These are phyloP conservation scores for Sebastiscus albofasciatus DNA, from an alignment of 2,797 vertebrate species.

Conservation along the genomic window DNA sequence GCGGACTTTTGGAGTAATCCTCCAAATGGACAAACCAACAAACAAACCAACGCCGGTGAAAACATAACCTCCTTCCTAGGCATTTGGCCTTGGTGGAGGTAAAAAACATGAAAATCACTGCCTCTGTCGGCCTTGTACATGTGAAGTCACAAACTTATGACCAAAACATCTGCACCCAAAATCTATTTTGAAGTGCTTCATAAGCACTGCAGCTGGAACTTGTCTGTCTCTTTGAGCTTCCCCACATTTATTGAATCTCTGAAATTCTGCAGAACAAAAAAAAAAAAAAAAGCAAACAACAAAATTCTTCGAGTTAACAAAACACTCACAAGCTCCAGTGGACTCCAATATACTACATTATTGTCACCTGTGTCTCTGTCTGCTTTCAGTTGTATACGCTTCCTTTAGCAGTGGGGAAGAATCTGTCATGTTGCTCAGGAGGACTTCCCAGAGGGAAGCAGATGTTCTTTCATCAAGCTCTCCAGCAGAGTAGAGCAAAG, in stretches of 20 bases:
- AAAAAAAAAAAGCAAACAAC: neutral
- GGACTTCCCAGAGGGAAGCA: conserved; percentile 70
- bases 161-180: neutral
- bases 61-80: no score
- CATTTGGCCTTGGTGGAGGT: no score
- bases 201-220: neutral
- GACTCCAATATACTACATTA: neutral
- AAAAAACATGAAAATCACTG: neutral
- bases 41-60: no score
- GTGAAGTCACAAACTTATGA: neutral
- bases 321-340: neutral
- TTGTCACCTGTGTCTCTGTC: conserved; percentile 43
- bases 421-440: conserved; percentile 50
- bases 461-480: conserved; percentile 72
- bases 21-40: no score
- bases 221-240: neutral
- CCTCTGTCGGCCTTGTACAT: neutral
- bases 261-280: neutral
- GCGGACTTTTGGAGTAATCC: no score
- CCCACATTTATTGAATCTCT: neutral
- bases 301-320: neutral
- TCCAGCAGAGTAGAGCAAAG: conserved; percentile 52
- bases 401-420: conserved; percentile 37
- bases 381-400: conserved; percentile 32
- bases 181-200: neutral